Evolutionary conservation across 2,888 invertebrate species (phyloP).

Genomic region (Chaetogeoica ovagalla): DNA sequence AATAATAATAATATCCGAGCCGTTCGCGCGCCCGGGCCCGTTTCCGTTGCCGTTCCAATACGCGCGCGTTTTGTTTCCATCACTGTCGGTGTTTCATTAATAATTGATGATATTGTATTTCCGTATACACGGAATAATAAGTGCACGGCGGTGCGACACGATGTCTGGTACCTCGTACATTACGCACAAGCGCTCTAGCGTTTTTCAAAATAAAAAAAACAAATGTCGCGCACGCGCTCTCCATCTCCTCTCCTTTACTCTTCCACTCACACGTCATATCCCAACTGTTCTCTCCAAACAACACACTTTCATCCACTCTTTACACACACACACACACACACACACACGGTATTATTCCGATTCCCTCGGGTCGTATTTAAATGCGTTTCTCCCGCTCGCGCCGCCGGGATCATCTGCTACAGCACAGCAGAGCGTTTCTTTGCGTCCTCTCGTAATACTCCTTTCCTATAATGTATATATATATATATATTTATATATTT

Average conservation of each 20-base stretch:
- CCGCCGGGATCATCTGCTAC: neutral
- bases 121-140: conserved; percentile 44
- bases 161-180: neutral
- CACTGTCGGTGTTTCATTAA: conserved; percentile 48
- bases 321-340: too few relatives aligned
- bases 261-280: too few relatives aligned
- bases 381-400: conserved; percentile 9
- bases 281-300: too few relatives aligned
- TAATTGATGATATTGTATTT: conserved; percentile 49
- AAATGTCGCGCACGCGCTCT: conserved; percentile 23
- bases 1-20: neutral
- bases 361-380: conserved; percentile 47
- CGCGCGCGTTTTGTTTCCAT: conserved; percentile 38
- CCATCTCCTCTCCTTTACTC: too few relatives aligned
- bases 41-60: neutral
- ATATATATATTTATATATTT: neutral
- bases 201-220: conserved; percentile 34
- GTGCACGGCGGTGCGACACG: neutral
- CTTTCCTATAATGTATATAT: too few relatives aligned
- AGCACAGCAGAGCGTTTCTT: neutral
- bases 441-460: too few relatives aligned
- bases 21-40: neutral
- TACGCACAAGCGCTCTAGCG: neutral
- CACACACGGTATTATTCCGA: neutral
- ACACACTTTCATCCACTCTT: too few relatives aligned